Base-by-base conservation (phyloP, 2,888 invertebrate genomes). In the Sesia bembeciformis region DNA sequence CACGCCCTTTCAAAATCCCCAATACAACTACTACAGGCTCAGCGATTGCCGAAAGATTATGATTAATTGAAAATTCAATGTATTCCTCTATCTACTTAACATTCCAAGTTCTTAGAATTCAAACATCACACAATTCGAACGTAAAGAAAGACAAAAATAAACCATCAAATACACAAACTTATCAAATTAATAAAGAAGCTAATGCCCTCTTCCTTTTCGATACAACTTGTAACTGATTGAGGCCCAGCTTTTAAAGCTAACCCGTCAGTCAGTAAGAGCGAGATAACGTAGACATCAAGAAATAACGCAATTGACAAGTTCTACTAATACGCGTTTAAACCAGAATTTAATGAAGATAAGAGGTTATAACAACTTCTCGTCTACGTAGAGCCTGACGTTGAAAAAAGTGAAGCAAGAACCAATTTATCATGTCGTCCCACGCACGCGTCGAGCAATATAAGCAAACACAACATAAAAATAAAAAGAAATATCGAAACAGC, bases 351-450 rank as follows among this genome's bases (percentile, higher is more conserved):
- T 69, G 60, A 65, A 74, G 78, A 81, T 76, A 82, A 76, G 68
- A 68, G 65, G 65, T 65, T 68, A 70, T 73, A 74, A 78, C 78
- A 81, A 82, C 74, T 78, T 70, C 74, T 76, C 77, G 80, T 81
- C 76, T 77, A 78, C 73, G 77, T 79, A 76, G 76, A 80, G 81
- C 77, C 78, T 77, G 80, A 78, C 79, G 77, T 72, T 76, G 63
- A 78, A 72, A 78, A 79, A 77, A 80, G 67, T 76, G 68, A 80
- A 84, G 76, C 78, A 78, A 84, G 78, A 80, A 81, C 75, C 80
- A 75, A 87, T 86, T 80, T 84, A 88, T 88, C 84, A 82, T 74
- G 83, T 72, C 83, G 68, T 70, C 87, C 87, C 84, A 88, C 88
- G 80, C 85, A 79, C 79, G 78, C 82, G 76, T 76, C 72, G 69